Evolutionary conservation across 2,888 invertebrate species (phyloP).

Genomic region (Chironomus riparius): DNA sequence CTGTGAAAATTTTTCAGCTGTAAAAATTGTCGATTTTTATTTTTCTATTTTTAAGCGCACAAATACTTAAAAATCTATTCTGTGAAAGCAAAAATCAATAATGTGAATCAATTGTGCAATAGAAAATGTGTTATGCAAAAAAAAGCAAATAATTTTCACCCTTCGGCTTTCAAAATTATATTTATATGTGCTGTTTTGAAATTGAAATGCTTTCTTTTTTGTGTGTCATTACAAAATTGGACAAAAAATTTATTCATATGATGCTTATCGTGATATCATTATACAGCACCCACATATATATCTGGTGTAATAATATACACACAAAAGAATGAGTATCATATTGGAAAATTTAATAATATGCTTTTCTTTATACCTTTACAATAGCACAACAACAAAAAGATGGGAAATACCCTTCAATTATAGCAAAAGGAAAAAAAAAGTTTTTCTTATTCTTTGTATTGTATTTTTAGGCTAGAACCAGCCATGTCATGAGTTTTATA

Average conservation of each 20-base stretch:
- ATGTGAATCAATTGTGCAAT: neutral
- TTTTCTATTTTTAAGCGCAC: neutral
- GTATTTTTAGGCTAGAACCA: no score
- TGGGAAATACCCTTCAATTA: no score
- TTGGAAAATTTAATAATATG: neutral
- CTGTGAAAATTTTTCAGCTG: neutral
- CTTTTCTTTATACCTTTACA: neutral
- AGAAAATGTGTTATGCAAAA: slow-evolving; percentile 2
- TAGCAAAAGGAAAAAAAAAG: no score
- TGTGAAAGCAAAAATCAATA: neutral
- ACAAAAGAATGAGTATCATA: neutral
- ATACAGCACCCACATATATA: neutral
- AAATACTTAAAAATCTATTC: neutral
- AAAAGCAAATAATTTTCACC: neutral
- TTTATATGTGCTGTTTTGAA: no score
- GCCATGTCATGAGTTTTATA: neutral
- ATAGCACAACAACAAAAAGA: no score
- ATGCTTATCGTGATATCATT: neutral
- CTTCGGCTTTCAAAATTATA: neutral
- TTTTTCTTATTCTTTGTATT: no score
- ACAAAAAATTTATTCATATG: neutral
- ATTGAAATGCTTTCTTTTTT: no score
- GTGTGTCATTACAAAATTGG: neutral
- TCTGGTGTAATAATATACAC: neutral
- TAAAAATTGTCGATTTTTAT: no score